phyloP scores from a whole-genome alignment of 2,888 invertebrate genomes.

The Ormyrus pomaceus region DNA sequence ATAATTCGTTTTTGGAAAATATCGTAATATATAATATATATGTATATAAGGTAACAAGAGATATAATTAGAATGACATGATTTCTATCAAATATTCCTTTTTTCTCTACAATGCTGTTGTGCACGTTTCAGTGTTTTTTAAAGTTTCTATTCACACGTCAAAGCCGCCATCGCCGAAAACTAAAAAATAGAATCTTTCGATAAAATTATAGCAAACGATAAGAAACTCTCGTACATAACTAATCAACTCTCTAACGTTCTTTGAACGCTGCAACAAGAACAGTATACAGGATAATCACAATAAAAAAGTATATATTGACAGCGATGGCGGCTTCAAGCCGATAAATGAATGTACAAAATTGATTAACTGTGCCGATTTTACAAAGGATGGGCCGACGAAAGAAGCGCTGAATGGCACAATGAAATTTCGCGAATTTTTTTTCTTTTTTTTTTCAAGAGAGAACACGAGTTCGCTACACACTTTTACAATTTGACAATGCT shows the following conservation, averaged over 20 bases:
- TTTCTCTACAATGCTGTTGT: constrained; percentile 66
- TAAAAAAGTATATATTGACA: constrained; percentile 5
- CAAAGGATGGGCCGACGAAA: constrained; percentile 24
- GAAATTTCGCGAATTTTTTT: constrained; percentile 6
- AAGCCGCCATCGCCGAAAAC: constrained; percentile 29
- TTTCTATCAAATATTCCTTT: constrained; percentile 70
- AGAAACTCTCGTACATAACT: constrained; percentile 20
- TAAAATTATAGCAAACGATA: constrained; percentile 15
- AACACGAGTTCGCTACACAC: constrained; percentile 46
- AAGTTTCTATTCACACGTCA: constrained; percentile 13
- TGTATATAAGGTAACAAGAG: constrained; percentile 72
- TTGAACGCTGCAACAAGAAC: constrained; percentile 19
- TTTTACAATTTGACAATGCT: constrained; percentile 24
- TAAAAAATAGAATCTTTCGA: constrained; percentile 20
- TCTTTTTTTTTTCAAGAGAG: constrained; percentile 16
- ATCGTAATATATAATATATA: constrained; percentile 59
- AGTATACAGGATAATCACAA: constrained; percentile 6
- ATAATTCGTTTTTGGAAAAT: constrained; percentile 74
- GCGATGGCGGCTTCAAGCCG: constrained; percentile 37
- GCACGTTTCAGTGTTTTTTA: constrained; percentile 56
- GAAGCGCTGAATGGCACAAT: constrained; percentile 20
- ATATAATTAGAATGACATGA: constrained; percentile 74
- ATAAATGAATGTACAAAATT: constrained; percentile 40
- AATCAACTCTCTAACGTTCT: constrained; percentile 26
- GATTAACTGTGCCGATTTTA: constrained; percentile 19